Conservation (phyloP, 1,140 invertebrate genomes). For the Drosophila ambigua region DNA sequence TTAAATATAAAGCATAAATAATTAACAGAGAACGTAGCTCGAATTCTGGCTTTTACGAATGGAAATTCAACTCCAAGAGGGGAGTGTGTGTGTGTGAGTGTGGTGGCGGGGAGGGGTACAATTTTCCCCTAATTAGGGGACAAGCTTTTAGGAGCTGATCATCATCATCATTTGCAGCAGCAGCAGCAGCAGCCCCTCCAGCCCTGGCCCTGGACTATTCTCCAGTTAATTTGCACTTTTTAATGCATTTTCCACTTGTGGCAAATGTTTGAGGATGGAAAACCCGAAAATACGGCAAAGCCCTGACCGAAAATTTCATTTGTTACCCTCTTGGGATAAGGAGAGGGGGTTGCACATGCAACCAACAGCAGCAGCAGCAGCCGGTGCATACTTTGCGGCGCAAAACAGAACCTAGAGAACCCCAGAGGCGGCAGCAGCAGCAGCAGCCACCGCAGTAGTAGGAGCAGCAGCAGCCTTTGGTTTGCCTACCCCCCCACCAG, state of each 20-base stretch:
- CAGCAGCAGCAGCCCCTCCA: conserved; percentile 2
- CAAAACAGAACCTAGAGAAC: conserved; percentile 46
- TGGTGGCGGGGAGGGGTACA: conserved; percentile 7
- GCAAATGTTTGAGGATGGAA: conserved; percentile 27
- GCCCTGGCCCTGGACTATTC: conserved; percentile 34
- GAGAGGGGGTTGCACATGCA: conserved; percentile 22
- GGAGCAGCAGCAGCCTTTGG: too few species aligned
- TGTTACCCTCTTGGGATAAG: background rate
- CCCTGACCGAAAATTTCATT: conserved; percentile 35
- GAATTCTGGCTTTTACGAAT: conserved; percentile 2
- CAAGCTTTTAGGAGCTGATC: conserved; percentile 37
- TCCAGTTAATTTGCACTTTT: conserved; percentile 78
- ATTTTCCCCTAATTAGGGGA: conserved; percentile 65
- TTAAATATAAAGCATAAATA: conserved; percentile 81
- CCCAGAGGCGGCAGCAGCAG: conserved; percentile 38
- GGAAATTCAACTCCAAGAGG: conserved; percentile 7
- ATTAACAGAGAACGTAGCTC: conserved; percentile 59
- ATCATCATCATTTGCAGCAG: conserved; percentile 47
- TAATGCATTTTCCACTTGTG: conserved; percentile 76
- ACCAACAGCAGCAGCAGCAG: conserved; percentile 48
- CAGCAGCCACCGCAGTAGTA: background rate
- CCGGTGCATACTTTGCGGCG: conserved; percentile 54
- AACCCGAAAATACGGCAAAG: conserved; percentile 44
- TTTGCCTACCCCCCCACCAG: conserved; percentile 11
- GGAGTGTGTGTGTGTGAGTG: background rate